Evolutionary conservation across 1,140 invertebrate species (phyloP).

Genomic region (Ips typographus): DNA sequence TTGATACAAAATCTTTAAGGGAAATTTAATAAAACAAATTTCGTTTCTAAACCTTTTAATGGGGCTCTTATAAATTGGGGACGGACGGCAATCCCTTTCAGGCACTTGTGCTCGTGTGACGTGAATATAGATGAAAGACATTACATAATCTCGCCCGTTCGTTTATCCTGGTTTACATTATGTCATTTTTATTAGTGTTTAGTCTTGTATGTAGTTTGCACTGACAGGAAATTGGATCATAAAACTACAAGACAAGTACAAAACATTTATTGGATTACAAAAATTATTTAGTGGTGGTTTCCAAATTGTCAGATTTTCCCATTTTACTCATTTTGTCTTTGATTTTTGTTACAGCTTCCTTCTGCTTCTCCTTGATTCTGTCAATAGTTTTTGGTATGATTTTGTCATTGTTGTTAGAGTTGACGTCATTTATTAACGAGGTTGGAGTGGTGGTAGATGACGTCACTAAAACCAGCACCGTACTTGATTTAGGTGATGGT

Average conservation of each 20-base stretch:
- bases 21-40: conserved; percentile 5
- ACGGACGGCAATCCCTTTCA: neutral
- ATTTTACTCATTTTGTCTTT: conserved; percentile 10
- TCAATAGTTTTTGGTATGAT: neutral
- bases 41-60: neutral
- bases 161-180: neutral
- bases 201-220: neutral
- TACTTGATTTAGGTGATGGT: neutral
- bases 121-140: conserved; percentile 4
- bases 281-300: neutral
- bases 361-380: conserved; percentile 8
- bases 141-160: neutral
- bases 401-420: neutral
- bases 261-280: neutral
- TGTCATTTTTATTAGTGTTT: neutral
- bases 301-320: neutral
- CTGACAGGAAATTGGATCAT: neutral
- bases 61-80: neutral
- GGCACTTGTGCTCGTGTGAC: conserved; percentile 2
- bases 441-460: neutral
- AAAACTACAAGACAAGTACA: neutral
- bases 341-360: conserved; percentile 7
- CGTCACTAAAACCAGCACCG: neutral
- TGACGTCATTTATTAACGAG: neutral
- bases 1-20: neutral